These are phyloP conservation scores for Sarcophaga subvicina DNA, from an alignment of 2,888 invertebrate species.

Conservation along the genomic window DNA sequence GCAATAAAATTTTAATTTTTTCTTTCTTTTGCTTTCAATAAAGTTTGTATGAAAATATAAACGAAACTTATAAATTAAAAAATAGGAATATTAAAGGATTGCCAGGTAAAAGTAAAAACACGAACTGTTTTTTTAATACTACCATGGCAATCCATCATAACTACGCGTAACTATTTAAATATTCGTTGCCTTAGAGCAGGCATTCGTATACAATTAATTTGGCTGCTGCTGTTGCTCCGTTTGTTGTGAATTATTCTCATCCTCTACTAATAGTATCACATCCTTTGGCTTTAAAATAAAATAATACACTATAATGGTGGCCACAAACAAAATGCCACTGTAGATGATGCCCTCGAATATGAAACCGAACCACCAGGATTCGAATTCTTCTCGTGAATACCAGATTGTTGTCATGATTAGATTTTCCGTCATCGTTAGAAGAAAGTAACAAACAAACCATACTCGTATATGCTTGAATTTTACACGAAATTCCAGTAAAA, in stretches of 20 bases:
- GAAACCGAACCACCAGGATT: slow-evolving; percentile 88
- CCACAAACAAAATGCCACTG: slow-evolving; percentile 84
- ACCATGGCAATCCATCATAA: slow-evolving; percentile 35
- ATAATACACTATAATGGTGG: slow-evolving; percentile 86
- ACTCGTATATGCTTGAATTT: slow-evolving; percentile 88
- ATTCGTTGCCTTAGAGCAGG: slow-evolving; percentile 18
- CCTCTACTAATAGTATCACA: slow-evolving; percentile 82
- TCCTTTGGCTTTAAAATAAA: slow-evolving; percentile 85
- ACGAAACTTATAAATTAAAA: too few relatives aligned
- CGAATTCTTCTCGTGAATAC: slow-evolving; percentile 84
- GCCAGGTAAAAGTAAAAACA: slow-evolving; percentile 12
- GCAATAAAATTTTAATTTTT: slow-evolving; percentile 1
- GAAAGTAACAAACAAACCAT: slow-evolving; percentile 87
- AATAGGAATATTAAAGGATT: slow-evolving; percentile 8
- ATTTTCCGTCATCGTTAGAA: slow-evolving; percentile 86
- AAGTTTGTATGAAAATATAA: too few relatives aligned
- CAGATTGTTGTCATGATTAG: slow-evolving; percentile 87
- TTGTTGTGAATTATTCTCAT: slow-evolving; percentile 58
- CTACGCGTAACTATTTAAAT: slow-evolving; percentile 1
- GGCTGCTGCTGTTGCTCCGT: slow-evolving; percentile 7
- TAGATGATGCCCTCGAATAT: slow-evolving; percentile 85
- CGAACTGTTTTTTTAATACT: not conserved
- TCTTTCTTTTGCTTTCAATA: not conserved
- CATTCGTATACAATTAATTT: not conserved
- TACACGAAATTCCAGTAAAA: slow-evolving; percentile 90